phyloP scores from a whole-genome alignment of 2,113 vertebrate genomes.

The Sminthopsis crassicaudata region DNA sequence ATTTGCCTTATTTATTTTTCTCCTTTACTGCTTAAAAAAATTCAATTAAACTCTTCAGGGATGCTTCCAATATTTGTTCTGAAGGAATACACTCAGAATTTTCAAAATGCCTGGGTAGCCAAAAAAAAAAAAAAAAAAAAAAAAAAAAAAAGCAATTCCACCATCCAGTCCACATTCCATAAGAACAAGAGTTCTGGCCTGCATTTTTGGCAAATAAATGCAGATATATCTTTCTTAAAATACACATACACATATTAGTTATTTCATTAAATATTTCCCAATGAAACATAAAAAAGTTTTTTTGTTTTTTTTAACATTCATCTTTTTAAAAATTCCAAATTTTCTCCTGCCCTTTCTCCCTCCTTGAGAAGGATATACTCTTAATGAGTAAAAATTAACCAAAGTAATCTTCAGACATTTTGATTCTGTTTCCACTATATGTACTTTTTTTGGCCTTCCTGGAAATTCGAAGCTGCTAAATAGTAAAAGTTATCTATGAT shows the following conservation, averaged over 20 bases:
- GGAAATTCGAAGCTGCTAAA: fast-evolving
- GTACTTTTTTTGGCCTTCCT: not conserved
- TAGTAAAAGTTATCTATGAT: not conserved
- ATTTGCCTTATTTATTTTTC: not conserved
- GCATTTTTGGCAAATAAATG: slow-evolving; percentile 27
- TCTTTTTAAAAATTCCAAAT: not conserved
- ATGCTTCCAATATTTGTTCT: not conserved
- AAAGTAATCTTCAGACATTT: not conserved
- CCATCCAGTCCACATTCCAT: not conserved
- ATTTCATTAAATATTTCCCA: not conserved
- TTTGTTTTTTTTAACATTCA: not conserved
- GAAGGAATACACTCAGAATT: not conserved
- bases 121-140: not conserved
- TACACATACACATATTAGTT: not conserved
- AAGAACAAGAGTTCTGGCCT: not conserved
- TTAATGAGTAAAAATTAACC: slow-evolving; percentile 69
- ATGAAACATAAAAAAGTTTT: not conserved
- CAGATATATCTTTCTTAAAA: slow-evolving; percentile 12
- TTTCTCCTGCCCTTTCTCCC: not conserved
- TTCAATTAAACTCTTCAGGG: not conserved
- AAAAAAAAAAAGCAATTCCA: not conserved
- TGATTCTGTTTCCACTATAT: fast-evolving
- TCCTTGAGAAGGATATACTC: not conserved
- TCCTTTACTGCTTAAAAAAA: not conserved
- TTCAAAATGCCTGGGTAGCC: not conserved